Evolutionary conservation across 1,140 invertebrate genomes (phyloP).

Genomic region (Meloidogyne chitwoodi): DNA sequence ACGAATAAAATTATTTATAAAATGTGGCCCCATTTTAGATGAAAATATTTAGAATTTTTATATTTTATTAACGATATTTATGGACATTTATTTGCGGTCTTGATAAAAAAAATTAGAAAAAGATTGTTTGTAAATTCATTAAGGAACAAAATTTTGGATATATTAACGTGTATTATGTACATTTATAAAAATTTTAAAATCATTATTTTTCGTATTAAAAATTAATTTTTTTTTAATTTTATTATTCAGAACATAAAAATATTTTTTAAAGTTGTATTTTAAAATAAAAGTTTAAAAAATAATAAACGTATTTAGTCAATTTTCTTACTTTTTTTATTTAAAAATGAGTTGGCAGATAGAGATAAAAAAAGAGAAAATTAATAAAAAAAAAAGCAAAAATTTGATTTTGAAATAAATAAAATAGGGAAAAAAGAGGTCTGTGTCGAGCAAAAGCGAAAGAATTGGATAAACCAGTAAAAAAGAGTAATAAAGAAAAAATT

Average conservation of each 20-base stretch:
- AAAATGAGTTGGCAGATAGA: not conserved
- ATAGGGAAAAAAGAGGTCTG: not conserved
- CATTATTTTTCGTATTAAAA: no score
- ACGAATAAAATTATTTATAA: not conserved
- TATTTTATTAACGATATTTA: no score
- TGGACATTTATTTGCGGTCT: no score
- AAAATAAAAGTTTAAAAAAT: not conserved
- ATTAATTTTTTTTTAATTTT: no score
- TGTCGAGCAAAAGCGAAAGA: not conserved
- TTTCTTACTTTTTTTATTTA: not conserved
- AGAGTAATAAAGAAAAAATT: not conserved
- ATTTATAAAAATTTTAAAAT: no score
- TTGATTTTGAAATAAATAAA: not conserved
- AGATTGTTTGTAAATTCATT: no score
- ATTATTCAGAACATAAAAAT: no score
- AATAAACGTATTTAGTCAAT: not conserved
- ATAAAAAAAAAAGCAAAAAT: not conserved
- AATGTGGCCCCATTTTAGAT: not conserved
- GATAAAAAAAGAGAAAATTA: not conserved
- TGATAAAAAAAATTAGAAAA: no score
- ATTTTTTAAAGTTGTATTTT: no score
- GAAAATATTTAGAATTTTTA: not conserved
- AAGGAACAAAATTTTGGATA: no score
- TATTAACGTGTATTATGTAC: no score
- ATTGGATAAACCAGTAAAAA: not conserved